Evolutionary conservation across 2,113 vertebrate genomes (phyloP).

Genomic region (Uria aalge): DNA sequence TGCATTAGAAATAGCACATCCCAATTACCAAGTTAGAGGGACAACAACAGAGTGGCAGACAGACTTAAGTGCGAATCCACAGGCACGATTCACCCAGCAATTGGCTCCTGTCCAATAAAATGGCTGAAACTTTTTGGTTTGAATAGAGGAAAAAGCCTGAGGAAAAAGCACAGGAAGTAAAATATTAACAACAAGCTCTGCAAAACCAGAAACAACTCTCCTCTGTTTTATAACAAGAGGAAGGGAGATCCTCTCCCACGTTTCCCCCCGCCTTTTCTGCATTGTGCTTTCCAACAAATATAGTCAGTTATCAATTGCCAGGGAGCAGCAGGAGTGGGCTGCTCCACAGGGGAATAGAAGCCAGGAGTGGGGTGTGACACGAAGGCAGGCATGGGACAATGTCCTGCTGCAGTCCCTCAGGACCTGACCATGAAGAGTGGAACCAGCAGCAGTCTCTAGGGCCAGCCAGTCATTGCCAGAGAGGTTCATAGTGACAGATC

Average conservation of each 20-base stretch:
- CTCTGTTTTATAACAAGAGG: not conserved
- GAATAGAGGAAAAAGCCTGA: not conserved
- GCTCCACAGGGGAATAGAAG: not conserved
- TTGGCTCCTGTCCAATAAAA: not conserved
- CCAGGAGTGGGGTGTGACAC: not conserved
- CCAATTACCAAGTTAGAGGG: not conserved
- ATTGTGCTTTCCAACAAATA: not conserved
- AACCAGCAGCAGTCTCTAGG: not conserved
- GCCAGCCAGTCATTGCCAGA: not conserved
- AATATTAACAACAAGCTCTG: not conserved
- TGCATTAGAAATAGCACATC: not conserved
- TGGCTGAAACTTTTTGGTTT: not conserved
- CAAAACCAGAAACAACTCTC: not conserved
- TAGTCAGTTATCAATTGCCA: rapidly evolving
- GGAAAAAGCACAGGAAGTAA: not conserved
- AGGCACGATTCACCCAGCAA: not conserved
- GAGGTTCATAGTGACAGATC: not conserved
- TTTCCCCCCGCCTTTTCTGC: not conserved
- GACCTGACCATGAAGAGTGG: not conserved
- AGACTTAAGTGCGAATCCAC: not conserved
- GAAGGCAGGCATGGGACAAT: not conserved
- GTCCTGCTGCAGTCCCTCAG: not conserved
- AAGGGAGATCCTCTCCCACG: not conserved
- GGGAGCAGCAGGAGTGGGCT: not conserved
- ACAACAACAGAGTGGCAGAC: not conserved